These are phyloP conservation scores for Diaphora mendica DNA, from an alignment of 2,888 invertebrate species.

Conservation along the genomic window DNA sequence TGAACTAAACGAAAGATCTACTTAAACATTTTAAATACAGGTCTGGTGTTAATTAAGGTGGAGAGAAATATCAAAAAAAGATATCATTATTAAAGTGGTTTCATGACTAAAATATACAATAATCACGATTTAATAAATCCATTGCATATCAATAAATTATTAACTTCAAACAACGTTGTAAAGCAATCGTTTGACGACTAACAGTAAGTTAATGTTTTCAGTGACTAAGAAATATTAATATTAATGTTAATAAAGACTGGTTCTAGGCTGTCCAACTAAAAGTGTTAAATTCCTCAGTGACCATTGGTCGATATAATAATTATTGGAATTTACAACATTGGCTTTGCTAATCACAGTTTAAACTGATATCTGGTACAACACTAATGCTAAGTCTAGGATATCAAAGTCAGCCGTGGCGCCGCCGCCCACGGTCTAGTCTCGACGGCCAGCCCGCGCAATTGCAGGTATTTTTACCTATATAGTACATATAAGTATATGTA, in stretches of 20 bases:
- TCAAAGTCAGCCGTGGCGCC: constrained; percentile 62
- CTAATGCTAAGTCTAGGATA: constrained; percentile 61
- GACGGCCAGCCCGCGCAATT: constrained; percentile 53
- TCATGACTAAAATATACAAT: constrained; percentile 1
- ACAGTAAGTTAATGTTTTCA: constrained; percentile 31
- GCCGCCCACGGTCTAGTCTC: constrained; percentile 64
- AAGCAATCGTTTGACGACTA: constrained; percentile 38
- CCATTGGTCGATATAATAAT: constrained; percentile 61
- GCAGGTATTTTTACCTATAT: constrained; percentile 62
- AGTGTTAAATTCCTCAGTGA: constrained; percentile 32
- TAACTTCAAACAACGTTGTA: constrained; percentile 35
- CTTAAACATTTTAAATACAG: too few species aligned
- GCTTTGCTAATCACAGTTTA: constrained; percentile 70
- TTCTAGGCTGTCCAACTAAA: constrained; percentile 23
- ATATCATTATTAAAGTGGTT: neutral
- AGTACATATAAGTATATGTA: constrained; percentile 47
- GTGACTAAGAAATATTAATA: constrained; percentile 29
- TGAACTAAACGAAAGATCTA: too few species aligned
- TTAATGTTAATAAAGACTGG: constrained; percentile 35
- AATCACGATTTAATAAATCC: neutral
- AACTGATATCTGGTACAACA: constrained; percentile 64
- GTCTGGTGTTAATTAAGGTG: neutral
- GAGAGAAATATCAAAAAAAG: too few species aligned
- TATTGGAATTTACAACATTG: constrained; percentile 69
- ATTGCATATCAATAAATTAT: constrained; percentile 31